Evolutionary conservation across 2,113 vertebrate species (phyloP).

Genomic region (Salvelinus fontinalis): DNA sequence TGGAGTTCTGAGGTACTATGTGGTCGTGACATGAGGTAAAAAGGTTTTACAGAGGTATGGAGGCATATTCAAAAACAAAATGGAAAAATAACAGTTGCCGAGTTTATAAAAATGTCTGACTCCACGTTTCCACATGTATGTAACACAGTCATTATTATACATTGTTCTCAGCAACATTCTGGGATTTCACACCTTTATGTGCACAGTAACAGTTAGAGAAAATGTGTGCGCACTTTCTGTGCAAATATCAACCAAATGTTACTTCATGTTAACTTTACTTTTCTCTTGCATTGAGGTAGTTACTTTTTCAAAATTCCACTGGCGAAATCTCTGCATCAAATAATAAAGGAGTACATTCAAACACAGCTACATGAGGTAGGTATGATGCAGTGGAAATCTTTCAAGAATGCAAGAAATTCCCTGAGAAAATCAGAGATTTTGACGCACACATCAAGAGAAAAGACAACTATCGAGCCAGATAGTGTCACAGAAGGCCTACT

Average conservation of each 20-base stretch:
- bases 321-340: constrained; percentile 82
- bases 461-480: not conserved
- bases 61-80: not conserved
- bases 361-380: constrained; percentile 91
- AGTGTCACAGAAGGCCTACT: not conserved
- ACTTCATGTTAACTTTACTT: not conserved
- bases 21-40: not conserved
- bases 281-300: constrained; percentile 57
- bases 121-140: not conserved
- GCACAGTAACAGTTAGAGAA: not conserved
- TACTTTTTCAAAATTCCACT: constrained; percentile 75
- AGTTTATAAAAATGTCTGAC: not conserved
- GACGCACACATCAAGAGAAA: constrained; percentile 45
- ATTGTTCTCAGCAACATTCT: not conserved
- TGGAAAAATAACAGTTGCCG: not conserved
- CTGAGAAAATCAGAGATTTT: constrained; percentile 78
- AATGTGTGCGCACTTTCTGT: not conserved
- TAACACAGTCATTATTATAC: not conserved
- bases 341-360: constrained; percentile 82
- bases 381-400: constrained; percentile 71
- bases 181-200: not conserved
- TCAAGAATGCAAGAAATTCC: constrained; percentile 80
- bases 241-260: not conserved
- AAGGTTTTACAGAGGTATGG: not conserved
- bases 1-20: not conserved